These are phyloP conservation scores for Autographa gamma DNA, from an alignment of 2,888 invertebrate species.

Conservation along the genomic window DNA sequence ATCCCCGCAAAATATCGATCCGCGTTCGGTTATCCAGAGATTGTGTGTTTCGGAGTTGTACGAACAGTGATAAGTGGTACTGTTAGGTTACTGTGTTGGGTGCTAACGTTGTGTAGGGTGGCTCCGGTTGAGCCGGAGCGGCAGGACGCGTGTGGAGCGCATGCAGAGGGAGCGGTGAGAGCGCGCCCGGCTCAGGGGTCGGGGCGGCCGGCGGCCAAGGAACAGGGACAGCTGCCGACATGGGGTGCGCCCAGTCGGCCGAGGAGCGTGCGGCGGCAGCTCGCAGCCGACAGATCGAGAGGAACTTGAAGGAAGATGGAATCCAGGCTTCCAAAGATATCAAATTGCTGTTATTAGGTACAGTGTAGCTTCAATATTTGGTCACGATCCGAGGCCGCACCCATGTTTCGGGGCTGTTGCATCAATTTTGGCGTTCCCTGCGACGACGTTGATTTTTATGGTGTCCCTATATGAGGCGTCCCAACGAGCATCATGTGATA, in stretches of 20 bases:
- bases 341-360: constrained; percentile 98
- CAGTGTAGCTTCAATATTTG: constrained; percentile 69
- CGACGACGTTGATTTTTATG: constrained; percentile 38
- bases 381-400: constrained; percentile 76
- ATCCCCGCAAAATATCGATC: constrained; percentile 65
- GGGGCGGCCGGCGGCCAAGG: constrained; percentile 87
- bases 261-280: constrained; percentile 99
- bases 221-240: constrained; percentile 89
- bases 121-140: constrained; percentile 83
- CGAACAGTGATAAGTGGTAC: constrained; percentile 82
- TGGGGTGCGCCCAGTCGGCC: constrained; percentile 99
- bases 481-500: constrained; percentile 27
- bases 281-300: constrained; percentile 99
- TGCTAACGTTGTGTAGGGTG: constrained; percentile 84
- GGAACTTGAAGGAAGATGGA: constrained; percentile 99
- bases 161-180: constrained; percentile 90
- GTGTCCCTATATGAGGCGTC: constrained; percentile 42
- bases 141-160: constrained; percentile 84
- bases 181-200: constrained; percentile 89
- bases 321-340: constrained; percentile 99
- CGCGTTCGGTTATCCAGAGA: constrained; percentile 60
- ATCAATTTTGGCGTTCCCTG: constrained; percentile 52
- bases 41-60: constrained; percentile 65
- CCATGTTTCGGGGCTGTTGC: constrained; percentile 70
- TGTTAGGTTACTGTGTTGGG: constrained; percentile 85